Percentiles rank a stretch among this genome's conserved stretches.
Evolutionary conservation across 2,797 vertebrate species (phyloP).

Genomic region (Melanotaenia pygmaea): DNA sequence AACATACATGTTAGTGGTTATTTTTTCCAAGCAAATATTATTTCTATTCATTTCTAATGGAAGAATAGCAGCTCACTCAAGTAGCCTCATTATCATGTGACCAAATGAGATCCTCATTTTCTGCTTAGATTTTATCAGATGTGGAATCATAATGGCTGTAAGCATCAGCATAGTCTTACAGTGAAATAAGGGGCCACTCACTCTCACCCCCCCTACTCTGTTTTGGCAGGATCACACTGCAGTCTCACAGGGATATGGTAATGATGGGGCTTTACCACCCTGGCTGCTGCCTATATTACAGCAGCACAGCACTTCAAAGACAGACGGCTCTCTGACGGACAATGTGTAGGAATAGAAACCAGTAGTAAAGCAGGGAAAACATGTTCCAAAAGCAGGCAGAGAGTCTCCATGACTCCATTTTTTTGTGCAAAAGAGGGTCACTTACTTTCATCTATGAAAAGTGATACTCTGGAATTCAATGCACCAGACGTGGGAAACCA

Average conservation of each 20-base stretch:
- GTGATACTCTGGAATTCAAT: conserved; percentile 1
- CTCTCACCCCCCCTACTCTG: conserved; percentile 5
- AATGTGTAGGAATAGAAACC: conserved; percentile 65
- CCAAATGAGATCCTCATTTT: conserved; percentile 7
- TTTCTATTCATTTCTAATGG: not conserved
- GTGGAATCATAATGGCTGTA: conserved; percentile 25
- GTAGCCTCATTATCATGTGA: too few relatives aligned
- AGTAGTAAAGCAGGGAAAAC: conserved; percentile 40
- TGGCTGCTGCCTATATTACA: conserved; percentile 70
- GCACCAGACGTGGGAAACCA: conserved; percentile 22
- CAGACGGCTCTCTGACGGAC: conserved; percentile 64
- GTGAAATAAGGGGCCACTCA: conserved; percentile 30
- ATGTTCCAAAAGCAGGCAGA: conserved; percentile 13
- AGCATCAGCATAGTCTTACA: conserved; percentile 37
- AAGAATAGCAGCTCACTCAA: conserved; percentile 2
- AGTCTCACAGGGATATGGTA: conserved; percentile 68
- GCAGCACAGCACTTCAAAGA: conserved; percentile 75
- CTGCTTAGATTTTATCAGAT: conserved; percentile 10
- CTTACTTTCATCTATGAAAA: conserved; percentile 3
- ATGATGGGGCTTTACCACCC: conserved; percentile 72
- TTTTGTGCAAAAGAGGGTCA: conserved; percentile 24
- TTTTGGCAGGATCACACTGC: conserved; percentile 71
- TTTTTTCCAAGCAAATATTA: not conserved
- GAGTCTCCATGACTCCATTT: conserved; percentile 24
- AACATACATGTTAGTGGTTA: not conserved